Evolutionary conservation across 2,113 vertebrate species (phyloP).

Genomic region (Pseudorhombus dupliciocellatus): DNA sequence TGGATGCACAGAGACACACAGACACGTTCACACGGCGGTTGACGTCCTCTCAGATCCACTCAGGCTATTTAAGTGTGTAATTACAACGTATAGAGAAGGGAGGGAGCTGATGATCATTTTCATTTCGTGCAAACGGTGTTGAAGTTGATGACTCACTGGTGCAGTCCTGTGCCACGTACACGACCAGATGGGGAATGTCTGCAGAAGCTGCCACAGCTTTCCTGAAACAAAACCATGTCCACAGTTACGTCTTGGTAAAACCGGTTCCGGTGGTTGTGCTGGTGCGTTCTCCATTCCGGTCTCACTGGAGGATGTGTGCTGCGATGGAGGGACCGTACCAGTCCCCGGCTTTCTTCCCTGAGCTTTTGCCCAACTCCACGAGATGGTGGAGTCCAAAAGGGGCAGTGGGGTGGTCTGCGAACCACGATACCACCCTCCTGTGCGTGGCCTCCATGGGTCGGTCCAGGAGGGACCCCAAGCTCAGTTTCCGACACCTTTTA

Average conservation of each 20-base stretch:
- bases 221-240: constrained; percentile 70
- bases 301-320: constrained; percentile 90
- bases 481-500: constrained; percentile 49
- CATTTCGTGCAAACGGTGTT: neutral
- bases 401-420: constrained; percentile 81
- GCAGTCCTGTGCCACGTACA: constrained; percentile 92
- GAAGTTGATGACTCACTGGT: constrained; percentile 80
- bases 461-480: constrained; percentile 61
- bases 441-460: constrained; percentile 76
- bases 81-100: neutral
- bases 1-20: constrained; percentile 48
- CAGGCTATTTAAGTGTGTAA: neutral
- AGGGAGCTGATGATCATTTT: neutral
- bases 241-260: neutral
- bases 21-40: neutral
- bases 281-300: neutral
- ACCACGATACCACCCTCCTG: constrained; percentile 85
- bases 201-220: constrained; percentile 83
- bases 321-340: constrained; percentile 91
- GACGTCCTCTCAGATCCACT: neutral
- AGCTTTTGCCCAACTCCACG: constrained; percentile 84
- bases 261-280: accelerated
- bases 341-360: constrained; percentile 89
- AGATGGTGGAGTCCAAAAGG: constrained; percentile 87
- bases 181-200: constrained; percentile 75